Evolutionary conservation across 2,113 vertebrate genomes (phyloP), one percentile per base, ranked within the genome.

Genomic region (Phalacrocorax brasilianus): DNA sequence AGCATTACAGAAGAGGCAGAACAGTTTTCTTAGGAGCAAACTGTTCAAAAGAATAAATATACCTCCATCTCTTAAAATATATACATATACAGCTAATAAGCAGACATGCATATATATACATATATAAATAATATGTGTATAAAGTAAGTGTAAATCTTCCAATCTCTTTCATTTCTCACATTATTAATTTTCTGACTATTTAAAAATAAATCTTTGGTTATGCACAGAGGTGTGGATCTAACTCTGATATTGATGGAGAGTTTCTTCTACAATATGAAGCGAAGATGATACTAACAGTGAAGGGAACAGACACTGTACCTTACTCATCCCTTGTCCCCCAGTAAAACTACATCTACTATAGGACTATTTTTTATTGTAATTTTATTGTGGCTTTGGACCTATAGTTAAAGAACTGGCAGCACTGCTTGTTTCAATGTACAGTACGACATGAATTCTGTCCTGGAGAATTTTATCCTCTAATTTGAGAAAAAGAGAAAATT

Each of bases 291-390:
- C 26, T 63, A 75, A 63, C 14, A 82, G 11, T 42, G 14, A 81
- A 67, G 32, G 21, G 8, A 95, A 62, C 4, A 55, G 35, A n/a
- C 9, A 47, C 6, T 59, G 11, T 63, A 79, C 26, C 5, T 78
- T 68, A 44, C 5, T 12, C 0, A 1, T 85, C 20, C 14, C 18
- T 68, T 88, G 35, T 68, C 2, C 19, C 11, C 8, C 1, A 0
- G 9, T 27, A 71, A 88, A 93, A 71, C 12, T 62, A 12, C 8
- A 11, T 40, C 68, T 2, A 1, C 45, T 86, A 5, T 11, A 52
- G 10, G 17, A 22, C 8, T 52, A 22, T n/a, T 63, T 74, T 42
- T 56, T 9, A 18, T 61, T 80, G 45, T 58, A 79, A 40, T 52
- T 55, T 65, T 13, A 24, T 71, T 40, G 9, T 74, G 20, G 19